Evolutionary conservation across 2,888 invertebrate species (phyloP).

Genomic region (Lasioglossum vierecki): DNA sequence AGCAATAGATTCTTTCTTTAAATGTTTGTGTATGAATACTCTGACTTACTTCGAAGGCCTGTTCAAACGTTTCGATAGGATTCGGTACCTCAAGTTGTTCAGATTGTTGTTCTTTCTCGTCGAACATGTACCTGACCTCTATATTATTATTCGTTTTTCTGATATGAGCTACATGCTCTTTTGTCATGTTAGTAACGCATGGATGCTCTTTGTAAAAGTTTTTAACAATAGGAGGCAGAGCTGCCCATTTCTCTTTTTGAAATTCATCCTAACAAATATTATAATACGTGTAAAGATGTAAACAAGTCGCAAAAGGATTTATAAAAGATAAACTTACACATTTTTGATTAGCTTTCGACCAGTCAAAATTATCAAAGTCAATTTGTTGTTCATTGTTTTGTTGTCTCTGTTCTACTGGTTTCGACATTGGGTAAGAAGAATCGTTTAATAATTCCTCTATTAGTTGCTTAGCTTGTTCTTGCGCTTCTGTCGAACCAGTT

Average conservation of each 20-base stretch:
- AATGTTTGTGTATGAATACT: not conserved
- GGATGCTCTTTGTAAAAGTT: slow-evolving; percentile 93
- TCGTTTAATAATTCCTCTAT: slow-evolving; percentile 81
- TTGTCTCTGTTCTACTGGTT: not conserved
- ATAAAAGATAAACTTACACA: slow-evolving; percentile 80
- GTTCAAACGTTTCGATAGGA: slow-evolving; percentile 92
- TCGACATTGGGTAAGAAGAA: not conserved
- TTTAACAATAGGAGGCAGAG: slow-evolving; percentile 89
- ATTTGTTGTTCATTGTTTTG: slow-evolving; percentile 22
- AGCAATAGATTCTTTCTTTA: not conserved
- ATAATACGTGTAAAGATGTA: slow-evolving; percentile 30
- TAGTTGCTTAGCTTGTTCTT: slow-evolving; percentile 83
- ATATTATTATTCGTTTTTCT: slow-evolving; percentile 90
- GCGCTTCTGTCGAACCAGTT: slow-evolving; percentile 85
- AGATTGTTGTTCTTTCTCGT: slow-evolving; percentile 83
- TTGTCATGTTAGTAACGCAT: slow-evolving; percentile 87
- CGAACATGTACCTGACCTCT: slow-evolving; percentile 89
- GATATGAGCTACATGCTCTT: slow-evolving; percentile 87
- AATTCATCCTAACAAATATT: slow-evolving; percentile 65
- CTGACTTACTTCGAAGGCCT: slow-evolving; percentile 83
- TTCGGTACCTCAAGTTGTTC: slow-evolving; percentile 87
- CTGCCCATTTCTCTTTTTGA: slow-evolving; percentile 87
- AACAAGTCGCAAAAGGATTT: slow-evolving; percentile 10
- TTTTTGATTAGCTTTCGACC: slow-evolving; percentile 86
- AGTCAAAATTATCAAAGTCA: slow-evolving; percentile 84